Conservation (phyloP, 2,888 invertebrate genomes). For the Ennomos quercinarius region DNA sequence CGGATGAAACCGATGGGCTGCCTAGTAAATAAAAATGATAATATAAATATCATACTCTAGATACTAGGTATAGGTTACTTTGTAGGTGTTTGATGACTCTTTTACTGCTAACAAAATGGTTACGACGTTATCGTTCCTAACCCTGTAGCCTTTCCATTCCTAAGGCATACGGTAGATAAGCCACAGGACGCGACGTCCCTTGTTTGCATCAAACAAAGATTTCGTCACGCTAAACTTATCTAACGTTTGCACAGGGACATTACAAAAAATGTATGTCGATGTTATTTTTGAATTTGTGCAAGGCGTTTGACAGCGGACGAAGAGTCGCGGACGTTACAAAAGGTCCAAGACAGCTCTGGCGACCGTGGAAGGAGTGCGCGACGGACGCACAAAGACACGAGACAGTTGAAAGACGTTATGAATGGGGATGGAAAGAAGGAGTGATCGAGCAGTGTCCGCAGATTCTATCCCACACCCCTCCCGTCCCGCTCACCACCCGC, state of each 20-base stretch:
- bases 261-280: conserved; percentile 75
- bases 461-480: conserved; percentile 39
- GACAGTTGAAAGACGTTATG: conserved; percentile 80
- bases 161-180: conserved; percentile 67
- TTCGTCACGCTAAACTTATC: conserved; percentile 76
- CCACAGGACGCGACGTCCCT: conserved; percentile 69
- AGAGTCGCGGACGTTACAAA: conserved; percentile 69
- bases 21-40: too few species aligned
- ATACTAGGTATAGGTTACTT: too few species aligned
- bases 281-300: conserved; percentile 85
- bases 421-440: conserved; percentile 79
- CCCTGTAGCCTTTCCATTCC: conserved; percentile 55
- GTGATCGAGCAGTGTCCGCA: conserved; percentile 76
- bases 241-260: conserved; percentile 76
- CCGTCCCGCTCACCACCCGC: conserved; percentile 20
- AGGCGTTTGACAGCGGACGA: conserved; percentile 81
- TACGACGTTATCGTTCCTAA: conserved; percentile 14
- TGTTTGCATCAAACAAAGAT: conserved; percentile 82
- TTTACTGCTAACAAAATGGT: conserved; percentile 1
- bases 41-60: too few species aligned
- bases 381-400: conserved; percentile 65
- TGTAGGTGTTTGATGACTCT: neutral
- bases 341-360: conserved; percentile 76
- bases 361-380: conserved; percentile 69
- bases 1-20: too few species aligned